Percentiles rank a stretch among this genome's conserved stretches.
These are phyloP conservation scores for Orestias chungarensis DNA, from an alignment of 2,797 vertebrate species.

Conservation along the genomic window DNA sequence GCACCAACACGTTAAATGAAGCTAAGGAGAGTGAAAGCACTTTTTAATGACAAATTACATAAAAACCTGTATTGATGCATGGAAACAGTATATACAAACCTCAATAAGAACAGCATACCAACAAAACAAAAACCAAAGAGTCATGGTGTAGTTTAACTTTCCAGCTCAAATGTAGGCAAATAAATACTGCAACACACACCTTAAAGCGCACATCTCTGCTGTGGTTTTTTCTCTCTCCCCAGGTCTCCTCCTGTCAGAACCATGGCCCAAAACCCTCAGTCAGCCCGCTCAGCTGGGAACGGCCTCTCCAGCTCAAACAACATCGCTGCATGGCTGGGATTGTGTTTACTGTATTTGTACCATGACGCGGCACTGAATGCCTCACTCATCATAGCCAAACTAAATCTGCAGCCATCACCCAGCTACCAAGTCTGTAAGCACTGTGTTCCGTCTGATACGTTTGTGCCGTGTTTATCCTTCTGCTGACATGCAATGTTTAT, in stretches of 20 bases:
- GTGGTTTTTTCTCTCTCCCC: constrained; percentile 49
- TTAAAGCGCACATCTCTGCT: constrained; percentile 59
- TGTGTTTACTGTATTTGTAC: constrained; percentile 65
- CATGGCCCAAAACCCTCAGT: constrained; percentile 77
- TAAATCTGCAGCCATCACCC: constrained; percentile 25
- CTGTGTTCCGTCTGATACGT: constrained; percentile 9
- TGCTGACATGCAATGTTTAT: neutral
- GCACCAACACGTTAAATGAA: constrained; percentile 75
- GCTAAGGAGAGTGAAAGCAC: constrained; percentile 75
- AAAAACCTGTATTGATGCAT: constrained; percentile 21
- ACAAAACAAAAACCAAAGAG: constrained; percentile 29
- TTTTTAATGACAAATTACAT: constrained; percentile 69
- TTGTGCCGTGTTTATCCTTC: constrained; percentile 13
- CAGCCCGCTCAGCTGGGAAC: constrained; percentile 71
- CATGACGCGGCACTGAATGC: constrained; percentile 46
- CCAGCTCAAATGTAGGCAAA: constrained; percentile 44
- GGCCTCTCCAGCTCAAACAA: constrained; percentile 38
- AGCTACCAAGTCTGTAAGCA: constrained; percentile 15
- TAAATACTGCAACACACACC: constrained; percentile 58
- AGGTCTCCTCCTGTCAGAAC: constrained; percentile 75
- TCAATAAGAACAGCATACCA: constrained; percentile 5
- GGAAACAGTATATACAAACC: neutral
- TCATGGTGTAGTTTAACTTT: constrained; percentile 14
- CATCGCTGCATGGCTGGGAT: constrained; percentile 50
- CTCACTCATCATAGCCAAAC: constrained; percentile 45